Conservation (phyloP, 2,797 vertebrate species). For the Clarias pachynema region DNA sequence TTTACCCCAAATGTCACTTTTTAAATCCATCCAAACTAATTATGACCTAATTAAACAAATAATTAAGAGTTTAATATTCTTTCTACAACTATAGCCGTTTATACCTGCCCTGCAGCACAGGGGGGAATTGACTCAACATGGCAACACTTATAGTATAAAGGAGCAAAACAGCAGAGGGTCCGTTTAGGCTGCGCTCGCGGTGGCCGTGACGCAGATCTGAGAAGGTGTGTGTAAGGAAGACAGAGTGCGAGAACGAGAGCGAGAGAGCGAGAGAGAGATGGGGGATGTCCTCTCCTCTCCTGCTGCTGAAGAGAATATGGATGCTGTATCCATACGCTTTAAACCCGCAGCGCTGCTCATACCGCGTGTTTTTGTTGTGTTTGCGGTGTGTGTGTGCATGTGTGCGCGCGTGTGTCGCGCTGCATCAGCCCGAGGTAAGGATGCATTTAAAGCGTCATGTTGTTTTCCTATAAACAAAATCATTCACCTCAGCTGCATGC, state of each 20-base stretch:
- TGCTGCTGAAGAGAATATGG: slow-evolving; percentile 25
- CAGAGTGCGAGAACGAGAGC: not conserved
- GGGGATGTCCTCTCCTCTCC: slow-evolving; percentile 15
- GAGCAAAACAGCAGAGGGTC: not conserved
- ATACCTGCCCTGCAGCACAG: too few species aligned
- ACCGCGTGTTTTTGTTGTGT: not conserved
- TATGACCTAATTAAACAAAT: not conserved
- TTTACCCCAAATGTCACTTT: not conserved
- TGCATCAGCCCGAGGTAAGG: slow-evolving; percentile 33
- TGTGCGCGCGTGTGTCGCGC: not conserved
- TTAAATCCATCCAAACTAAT: not conserved
- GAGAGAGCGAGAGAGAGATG: not conserved
- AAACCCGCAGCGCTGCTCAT: slow-evolving; percentile 6
- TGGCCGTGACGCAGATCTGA: slow-evolving; percentile 3
- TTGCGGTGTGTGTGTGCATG: not conserved
- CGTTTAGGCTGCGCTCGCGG: not conserved
- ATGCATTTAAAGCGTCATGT: not conserved
- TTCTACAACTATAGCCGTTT: too few species aligned
- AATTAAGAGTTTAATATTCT: too few species aligned
- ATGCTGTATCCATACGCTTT: not conserved
- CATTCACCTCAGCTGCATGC: not conserved
- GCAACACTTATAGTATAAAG: slow-evolving; percentile 11
- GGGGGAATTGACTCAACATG: not conserved
- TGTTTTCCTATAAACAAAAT: slow-evolving; percentile 19
- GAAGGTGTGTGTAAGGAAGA: not conserved